Evolutionary conservation across 2,113 vertebrate species (phyloP).

Genomic region (Clupea harengus): DNA sequence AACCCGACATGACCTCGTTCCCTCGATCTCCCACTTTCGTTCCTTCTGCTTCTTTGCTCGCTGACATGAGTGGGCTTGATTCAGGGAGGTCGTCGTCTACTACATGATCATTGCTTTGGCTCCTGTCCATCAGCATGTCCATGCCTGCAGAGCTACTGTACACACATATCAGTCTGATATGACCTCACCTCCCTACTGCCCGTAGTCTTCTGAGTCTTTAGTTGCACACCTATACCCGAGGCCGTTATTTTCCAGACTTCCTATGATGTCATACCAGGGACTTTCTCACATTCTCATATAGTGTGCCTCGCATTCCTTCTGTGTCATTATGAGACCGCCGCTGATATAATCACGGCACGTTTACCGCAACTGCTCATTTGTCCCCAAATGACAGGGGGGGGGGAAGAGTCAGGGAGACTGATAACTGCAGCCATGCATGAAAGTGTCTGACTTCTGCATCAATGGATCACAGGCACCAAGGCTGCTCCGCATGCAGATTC

Average conservation of each 20-base stretch:
- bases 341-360: background rate
- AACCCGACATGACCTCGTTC: background rate
- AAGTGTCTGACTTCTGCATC: background rate
- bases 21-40: background rate
- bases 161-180: background rate
- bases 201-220: background rate
- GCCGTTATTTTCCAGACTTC: background rate
- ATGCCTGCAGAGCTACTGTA: background rate
- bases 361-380: background rate
- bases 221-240: background rate
- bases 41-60: background rate
- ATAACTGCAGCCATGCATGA: background rate
- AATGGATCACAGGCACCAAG: background rate
- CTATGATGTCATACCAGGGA: constrained; percentile 1
- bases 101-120: background rate
- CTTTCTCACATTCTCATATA: background rate
- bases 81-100: background rate
- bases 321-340: background rate
- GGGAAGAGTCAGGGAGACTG: background rate
- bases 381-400: background rate
- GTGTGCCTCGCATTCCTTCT: background rate
- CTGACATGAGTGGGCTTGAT: background rate
- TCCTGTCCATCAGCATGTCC: constrained; percentile 5
- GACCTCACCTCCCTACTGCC: background rate
- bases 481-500: background rate